Conservation (phyloP, 2,797 vertebrate species). For the Linurgus olivaceus region DNA sequence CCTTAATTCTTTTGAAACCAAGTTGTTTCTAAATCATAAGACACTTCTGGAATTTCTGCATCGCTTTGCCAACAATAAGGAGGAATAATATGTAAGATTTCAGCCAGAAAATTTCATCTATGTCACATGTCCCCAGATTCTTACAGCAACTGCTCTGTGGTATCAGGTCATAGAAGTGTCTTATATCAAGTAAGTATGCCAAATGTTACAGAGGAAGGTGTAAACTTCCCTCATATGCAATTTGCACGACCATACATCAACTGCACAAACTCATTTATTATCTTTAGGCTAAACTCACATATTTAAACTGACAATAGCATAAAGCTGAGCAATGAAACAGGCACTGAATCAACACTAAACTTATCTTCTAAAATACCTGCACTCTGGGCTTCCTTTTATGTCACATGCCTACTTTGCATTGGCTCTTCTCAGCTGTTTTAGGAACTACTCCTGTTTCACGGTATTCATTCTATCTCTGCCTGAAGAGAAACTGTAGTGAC, state of each 20-base stretch:
- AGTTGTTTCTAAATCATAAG: constrained; percentile 7
- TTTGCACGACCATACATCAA: not conserved
- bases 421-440: not conserved
- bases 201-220: constrained; percentile 11
- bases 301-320: not conserved
- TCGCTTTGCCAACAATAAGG: constrained; percentile 21
- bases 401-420: not conserved
- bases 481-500: not conserved
- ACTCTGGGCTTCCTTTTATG: not conserved
- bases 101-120: constrained; percentile 60
- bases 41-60: constrained; percentile 16
- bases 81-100: constrained; percentile 36
- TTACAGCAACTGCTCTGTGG: not conserved
- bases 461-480: not conserved
- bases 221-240: not conserved
- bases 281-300: not conserved
- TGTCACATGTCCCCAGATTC: constrained; percentile 40
- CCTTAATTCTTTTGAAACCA: not conserved
- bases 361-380: not conserved
- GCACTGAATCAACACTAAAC: not conserved
- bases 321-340: not conserved
- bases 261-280: not conserved
- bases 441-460: not conserved
- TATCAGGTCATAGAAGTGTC: constrained; percentile 19
- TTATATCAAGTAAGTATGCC: constrained; percentile 7